Percentiles rank a stretch among this genome's conserved stretches.
phyloP scores from a whole-genome alignment of 2,113 vertebrate species.

The Aptenodytes patagonicus region DNA sequence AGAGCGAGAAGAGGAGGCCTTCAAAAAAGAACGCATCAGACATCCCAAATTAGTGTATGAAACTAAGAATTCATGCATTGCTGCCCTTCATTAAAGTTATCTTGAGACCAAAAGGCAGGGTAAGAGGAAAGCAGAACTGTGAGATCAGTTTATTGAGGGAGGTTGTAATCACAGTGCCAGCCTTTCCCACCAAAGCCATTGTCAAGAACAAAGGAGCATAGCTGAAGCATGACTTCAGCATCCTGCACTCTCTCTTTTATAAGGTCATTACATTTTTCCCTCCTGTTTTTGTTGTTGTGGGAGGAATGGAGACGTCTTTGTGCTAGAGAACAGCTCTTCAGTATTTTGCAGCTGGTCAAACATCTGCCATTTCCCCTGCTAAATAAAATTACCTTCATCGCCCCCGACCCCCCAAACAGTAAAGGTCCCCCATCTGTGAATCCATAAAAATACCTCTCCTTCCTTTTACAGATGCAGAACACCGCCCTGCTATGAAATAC shows the following conservation, averaged over 20 bases:
- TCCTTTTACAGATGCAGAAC: constrained; percentile 51
- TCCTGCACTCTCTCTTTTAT: background rate
- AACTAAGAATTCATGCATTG: background rate
- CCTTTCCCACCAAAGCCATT: background rate
- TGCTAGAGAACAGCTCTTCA: background rate
- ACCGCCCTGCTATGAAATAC: constrained; percentile 48
- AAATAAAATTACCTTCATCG: background rate
- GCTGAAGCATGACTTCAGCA: background rate
- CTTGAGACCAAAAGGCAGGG: background rate
- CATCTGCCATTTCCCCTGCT: background rate
- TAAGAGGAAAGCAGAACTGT: background rate
- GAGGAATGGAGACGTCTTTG: background rate
- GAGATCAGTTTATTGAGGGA: background rate
- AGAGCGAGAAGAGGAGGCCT: background rate
- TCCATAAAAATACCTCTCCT: background rate
- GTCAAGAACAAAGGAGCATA: background rate
- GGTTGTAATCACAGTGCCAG: background rate
- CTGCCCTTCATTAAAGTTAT: background rate
- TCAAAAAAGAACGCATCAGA: background rate
- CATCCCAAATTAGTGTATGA: background rate
- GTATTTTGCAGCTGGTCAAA: background rate
- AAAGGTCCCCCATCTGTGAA: background rate
- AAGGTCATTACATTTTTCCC: background rate
- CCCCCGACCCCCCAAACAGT: rapidly evolving
- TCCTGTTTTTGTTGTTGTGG: background rate